Base-by-base conservation (phyloP, 2,888 invertebrate genomes). In the Epinotia bilunana region DNA sequence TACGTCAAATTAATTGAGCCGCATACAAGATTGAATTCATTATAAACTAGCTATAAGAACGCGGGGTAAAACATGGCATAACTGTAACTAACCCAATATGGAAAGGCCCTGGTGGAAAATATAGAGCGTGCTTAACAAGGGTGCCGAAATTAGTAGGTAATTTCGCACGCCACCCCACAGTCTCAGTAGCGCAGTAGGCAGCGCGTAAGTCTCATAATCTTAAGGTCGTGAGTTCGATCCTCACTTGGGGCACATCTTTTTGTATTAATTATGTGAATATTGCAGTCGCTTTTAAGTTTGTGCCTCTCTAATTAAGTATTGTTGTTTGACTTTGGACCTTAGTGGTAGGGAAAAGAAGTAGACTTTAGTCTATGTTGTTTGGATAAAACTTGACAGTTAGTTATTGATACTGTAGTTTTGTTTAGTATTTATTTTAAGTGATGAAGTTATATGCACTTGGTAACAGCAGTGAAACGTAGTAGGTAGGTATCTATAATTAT, bases 211-310 rank as follows among this genome's bases (percentile, higher is more conserved):
- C 97, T 97, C 96, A 96, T 97, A 96, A 97, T 97, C 96, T 97
- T 96, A 97, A 97, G 97, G 97, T 97, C 97, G 97, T 97, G 97
- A 97, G 97, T 97, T 97, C 97, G 97, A 97, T 96, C 97, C 97
- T 97, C 97, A 97, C 97, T 96, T 96, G 97, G 97, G 96, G 96
- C 96, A 97, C 81, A 78, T 79, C 80, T 90, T 91, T 92, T 88
- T 80, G 73, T 49, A 49, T 64, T 39, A 11, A 33, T 20, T 12
- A 55, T 18, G 18, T 18, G 9, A n/a, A 55, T 18, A 18, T 11
- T 64, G 46, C 63, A 64, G 46, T 20, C 46, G 63, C 46, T 23
- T 46, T 23, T 6, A 23, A 23, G 23, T 49, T 64, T 20, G 49
- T 20, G 49, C 64, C 23, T 23, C 23, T 64, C 9, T 1, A 16